These are phyloP conservation scores for Sceloporus tristichus DNA, from an alignment of 2,113 vertebrate species.

Conservation along the genomic window DNA sequence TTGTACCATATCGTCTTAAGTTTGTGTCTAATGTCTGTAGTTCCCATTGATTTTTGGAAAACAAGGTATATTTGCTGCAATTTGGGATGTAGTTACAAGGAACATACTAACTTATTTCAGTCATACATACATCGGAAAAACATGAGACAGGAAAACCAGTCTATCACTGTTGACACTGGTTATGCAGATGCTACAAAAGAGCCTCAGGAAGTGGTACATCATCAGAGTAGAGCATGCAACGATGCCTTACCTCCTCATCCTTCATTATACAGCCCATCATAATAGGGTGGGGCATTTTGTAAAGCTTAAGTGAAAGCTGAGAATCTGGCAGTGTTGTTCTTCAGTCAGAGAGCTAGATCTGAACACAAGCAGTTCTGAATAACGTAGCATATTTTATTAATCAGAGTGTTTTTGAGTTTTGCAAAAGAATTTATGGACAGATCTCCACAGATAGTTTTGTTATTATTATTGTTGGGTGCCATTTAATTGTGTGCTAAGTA, in stretches of 20 bases:
- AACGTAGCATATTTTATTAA: constrained; percentile 13
- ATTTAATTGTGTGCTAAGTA: not conserved
- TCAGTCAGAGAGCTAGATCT: not conserved
- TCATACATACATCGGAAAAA: not conserved
- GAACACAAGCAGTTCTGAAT: not conserved
- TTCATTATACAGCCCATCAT: not conserved
- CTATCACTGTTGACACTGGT: not conserved
- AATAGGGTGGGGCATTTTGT: not conserved
- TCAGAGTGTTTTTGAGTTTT: not conserved
- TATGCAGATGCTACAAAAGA: not conserved
- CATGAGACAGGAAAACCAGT: not conserved
- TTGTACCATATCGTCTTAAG: too few species aligned
- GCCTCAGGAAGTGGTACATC: too few species aligned
- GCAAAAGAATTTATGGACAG: not conserved
- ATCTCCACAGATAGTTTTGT: not conserved
- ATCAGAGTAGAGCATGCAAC: not conserved
- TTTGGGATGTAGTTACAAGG: not conserved
- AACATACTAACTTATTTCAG: not conserved
- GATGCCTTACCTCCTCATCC: not conserved
- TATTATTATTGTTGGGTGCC: not conserved
- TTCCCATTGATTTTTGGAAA: too few species aligned
- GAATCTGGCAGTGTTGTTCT: not conserved
- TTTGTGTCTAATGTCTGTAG: too few species aligned
- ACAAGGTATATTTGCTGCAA: too few species aligned
- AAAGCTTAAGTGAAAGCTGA: not conserved